A percentile compares a stretch with the other conserved stretches of the same genome.
Conservation (phyloP, 1,140 invertebrate genomes). For the Leptinotarsa undecemlineata region DNA sequence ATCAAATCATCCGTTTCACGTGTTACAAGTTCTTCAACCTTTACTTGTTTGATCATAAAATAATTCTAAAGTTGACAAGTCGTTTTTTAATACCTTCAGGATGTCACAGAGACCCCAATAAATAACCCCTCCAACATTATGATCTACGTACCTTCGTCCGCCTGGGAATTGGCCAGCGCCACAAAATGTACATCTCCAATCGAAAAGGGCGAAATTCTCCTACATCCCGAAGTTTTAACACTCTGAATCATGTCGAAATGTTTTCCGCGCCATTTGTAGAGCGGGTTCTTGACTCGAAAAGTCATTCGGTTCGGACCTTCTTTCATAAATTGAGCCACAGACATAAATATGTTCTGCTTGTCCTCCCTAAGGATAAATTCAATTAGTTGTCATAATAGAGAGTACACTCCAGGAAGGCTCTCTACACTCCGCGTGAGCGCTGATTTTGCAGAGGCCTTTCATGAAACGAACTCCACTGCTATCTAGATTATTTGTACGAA, state of each 20-base stretch:
- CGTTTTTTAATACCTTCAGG: no score
- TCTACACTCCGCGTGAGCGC: neutral
- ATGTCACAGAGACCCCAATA: no score
- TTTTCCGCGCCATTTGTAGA: constrained; percentile 58
- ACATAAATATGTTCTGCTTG: constrained; percentile 47
- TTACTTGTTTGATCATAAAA: no score
- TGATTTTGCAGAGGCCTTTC: neutral
- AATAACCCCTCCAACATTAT: neutral
- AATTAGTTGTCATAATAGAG: constrained; percentile 19
- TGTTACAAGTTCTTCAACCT: no score
- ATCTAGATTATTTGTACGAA: no score
- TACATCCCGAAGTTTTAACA: constrained; percentile 52
- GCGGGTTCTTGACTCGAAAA: constrained; percentile 29
- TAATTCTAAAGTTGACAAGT: no score
- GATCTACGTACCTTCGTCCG: constrained; percentile 49
- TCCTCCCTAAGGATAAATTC: constrained; percentile 31
- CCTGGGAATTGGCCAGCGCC: constrained; percentile 56
- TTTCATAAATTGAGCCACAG: constrained; percentile 38
- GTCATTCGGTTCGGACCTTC: constrained; percentile 6
- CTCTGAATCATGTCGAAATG: constrained; percentile 59
- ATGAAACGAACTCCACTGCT: no score
- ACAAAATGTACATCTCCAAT: constrained; percentile 52
- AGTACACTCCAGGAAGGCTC: neutral
- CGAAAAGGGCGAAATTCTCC: constrained; percentile 54
- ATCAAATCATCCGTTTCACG: no score